phyloP scores from a whole-genome alignment of 2,888 invertebrate genomes.

The Drosophila antonietae region DNA sequence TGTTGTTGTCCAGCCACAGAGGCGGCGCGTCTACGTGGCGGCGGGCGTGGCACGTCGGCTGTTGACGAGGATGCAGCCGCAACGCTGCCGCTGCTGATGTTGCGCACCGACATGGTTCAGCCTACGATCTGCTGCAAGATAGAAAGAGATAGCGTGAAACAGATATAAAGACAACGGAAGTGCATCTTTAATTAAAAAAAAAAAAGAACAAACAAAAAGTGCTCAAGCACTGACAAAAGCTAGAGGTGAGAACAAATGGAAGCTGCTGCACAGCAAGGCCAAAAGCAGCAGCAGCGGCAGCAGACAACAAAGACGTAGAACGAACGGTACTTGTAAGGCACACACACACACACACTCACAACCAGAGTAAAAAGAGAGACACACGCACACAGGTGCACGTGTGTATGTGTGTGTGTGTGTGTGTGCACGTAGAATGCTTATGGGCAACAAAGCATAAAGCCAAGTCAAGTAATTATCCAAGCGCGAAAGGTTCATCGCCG shows the following conservation, averaged over 20 bases:
- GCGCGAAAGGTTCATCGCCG: slow-evolving; percentile 71
- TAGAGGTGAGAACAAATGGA: slow-evolving; percentile 54
- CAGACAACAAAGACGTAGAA: slow-evolving; percentile 72
- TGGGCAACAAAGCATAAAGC: slow-evolving; percentile 45
- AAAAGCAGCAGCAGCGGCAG: slow-evolving; percentile 38
- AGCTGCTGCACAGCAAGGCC: slow-evolving; percentile 56
- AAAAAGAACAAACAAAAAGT: slow-evolving; percentile 42
- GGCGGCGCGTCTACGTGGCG: slow-evolving; percentile 83
- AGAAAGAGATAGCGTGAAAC: slow-evolving; percentile 20
- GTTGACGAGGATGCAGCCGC: slow-evolving; percentile 48
- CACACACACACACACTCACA: slow-evolving; percentile 9
- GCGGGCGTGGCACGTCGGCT: slow-evolving; percentile 81
- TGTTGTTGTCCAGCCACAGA: slow-evolving; percentile 78
- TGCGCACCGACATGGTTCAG: slow-evolving; percentile 64
- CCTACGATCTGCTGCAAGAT: slow-evolving; percentile 20
- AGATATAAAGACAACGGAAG: slow-evolving; percentile 57
- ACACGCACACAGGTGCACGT: slow-evolving; percentile 4
- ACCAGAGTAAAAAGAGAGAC: neutral
- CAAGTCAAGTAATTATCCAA: slow-evolving; percentile 68
- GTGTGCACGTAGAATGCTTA: slow-evolving; percentile 24
- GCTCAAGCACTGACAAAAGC: slow-evolving; percentile 27
- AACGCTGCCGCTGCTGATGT: slow-evolving; percentile 47
- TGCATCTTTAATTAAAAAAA: slow-evolving; percentile 60
- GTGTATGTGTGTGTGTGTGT: neutral
- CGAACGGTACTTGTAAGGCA: slow-evolving; percentile 59